Conservation (phyloP, 2,888 invertebrate genomes). For the Choreutis nemorana region DNA sequence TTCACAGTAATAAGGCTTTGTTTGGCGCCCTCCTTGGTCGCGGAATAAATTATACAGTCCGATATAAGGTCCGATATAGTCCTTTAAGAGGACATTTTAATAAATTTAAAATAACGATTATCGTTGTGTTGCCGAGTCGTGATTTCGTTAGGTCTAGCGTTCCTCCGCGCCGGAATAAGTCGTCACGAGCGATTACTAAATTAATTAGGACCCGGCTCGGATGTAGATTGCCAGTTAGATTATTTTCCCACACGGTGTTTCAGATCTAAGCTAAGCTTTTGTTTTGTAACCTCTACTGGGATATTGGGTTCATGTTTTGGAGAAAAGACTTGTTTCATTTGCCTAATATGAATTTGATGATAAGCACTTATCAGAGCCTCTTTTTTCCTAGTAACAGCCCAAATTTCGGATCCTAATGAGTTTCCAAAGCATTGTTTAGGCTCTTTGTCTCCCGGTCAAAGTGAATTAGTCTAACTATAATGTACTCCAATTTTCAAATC, state of each 20-base stretch:
- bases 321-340: too few species aligned
- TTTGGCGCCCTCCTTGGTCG: constrained; percentile 43
- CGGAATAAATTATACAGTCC: constrained; percentile 63
- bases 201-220: constrained; percentile 63
- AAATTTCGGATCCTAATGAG: too few species aligned
- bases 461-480: too few species aligned
- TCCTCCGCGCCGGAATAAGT: constrained; percentile 59
- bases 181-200: constrained; percentile 66
- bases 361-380: too few species aligned
- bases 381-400: too few species aligned
- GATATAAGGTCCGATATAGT: constrained; percentile 61
- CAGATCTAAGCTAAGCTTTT: too few species aligned
- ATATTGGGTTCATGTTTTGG: too few species aligned
- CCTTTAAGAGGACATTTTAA: constrained; percentile 65
- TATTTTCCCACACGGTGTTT: constrained; percentile 67
- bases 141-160: constrained; percentile 63
- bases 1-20: too few species aligned
- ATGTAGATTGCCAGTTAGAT: constrained; percentile 59
- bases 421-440: too few species aligned
- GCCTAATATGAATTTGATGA: too few species aligned
- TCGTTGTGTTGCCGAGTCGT: constrained; percentile 62
- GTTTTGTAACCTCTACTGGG: constrained; percentile 28
- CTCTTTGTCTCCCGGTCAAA: too few species aligned
- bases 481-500: too few species aligned
- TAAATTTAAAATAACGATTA: constrained; percentile 67